These are phyloP conservation scores for Lacerta agilis DNA, from an alignment of 2,797 vertebrate species.

Conservation along the genomic window DNA sequence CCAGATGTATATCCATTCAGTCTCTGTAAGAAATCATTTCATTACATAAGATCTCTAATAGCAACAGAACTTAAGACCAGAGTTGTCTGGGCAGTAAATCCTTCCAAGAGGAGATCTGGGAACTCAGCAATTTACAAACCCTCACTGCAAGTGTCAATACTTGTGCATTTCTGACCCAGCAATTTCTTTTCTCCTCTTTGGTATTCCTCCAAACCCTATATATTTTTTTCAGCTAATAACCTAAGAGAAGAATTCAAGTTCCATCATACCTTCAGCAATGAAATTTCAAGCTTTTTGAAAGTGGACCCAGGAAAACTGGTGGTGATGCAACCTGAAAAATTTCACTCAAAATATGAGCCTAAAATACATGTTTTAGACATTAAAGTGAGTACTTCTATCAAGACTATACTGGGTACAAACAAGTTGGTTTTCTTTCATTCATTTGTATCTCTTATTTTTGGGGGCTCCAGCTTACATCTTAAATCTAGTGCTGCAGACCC, in stretches of 20 bases:
- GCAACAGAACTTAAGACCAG: no score
- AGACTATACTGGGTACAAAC: neutral
- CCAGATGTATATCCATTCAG: no score
- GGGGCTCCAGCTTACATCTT: neutral
- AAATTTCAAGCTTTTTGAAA: slow-evolving; percentile 88
- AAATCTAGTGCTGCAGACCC: neutral
- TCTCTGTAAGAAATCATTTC: no score
- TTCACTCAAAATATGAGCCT: slow-evolving; percentile 89
- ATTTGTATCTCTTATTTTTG: neutral
- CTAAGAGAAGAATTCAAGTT: slow-evolving; percentile 95
- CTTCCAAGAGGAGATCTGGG: no score
- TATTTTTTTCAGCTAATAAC: slow-evolving; percentile 81
- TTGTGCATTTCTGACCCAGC: neutral
- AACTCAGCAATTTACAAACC: no score
- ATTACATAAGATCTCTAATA: no score
- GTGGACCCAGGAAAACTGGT: slow-evolving; percentile 85
- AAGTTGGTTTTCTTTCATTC: neutral
- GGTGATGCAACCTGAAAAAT: slow-evolving; percentile 91
- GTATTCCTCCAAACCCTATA: neutral
- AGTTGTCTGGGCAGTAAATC: no score
- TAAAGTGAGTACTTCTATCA: slow-evolving; percentile 78
- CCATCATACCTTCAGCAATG: slow-evolving; percentile 89
- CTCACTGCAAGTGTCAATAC: neutral
- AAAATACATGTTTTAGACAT: slow-evolving; percentile 80
- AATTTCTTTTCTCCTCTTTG: neutral